Percentiles rank a stretch among this genome's conserved stretches.
Conservation (phyloP, 2,888 invertebrate species). For the Stenoptilia bipunctidactyla region DNA sequence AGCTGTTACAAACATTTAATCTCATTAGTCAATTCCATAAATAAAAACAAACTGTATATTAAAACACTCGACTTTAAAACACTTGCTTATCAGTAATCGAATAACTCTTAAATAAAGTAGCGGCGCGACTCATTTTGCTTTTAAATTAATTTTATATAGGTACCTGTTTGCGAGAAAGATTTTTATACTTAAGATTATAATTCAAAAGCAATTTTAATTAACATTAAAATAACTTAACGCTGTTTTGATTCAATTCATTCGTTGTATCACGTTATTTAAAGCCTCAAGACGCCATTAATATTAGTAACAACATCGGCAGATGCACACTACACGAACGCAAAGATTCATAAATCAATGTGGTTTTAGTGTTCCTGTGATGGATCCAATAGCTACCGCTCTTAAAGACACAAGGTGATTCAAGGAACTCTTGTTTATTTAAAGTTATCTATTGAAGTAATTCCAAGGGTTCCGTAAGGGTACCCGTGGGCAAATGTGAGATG, state of each 20-base stretch:
- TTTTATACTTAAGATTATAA: neutral
- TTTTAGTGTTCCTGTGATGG: slow-evolving; percentile 33
- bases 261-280: neutral
- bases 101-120: neutral
- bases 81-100: neutral
- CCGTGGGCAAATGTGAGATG: slow-evolving; percentile 38
- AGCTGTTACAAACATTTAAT: slow-evolving; percentile 42
- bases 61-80: neutral
- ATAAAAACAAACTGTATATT: neutral
- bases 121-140: neutral
- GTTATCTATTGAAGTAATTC: slow-evolving; percentile 51
- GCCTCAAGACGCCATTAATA: slow-evolving; percentile 6
- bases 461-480: slow-evolving; percentile 27
- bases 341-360: slow-evolving; percentile 47
- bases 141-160: neutral
- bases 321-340: slow-evolving; percentile 28
- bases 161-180: neutral
- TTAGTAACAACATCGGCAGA: slow-evolving; percentile 27
- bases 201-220: neutral
- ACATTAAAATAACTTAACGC: neutral
- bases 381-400: slow-evolving; percentile 35
- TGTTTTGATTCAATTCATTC: neutral
- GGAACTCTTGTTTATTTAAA: slow-evolving; percentile 57
- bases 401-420: slow-evolving; percentile 24
- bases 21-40: slow-evolving; percentile 49